A percentile compares a stretch with the other conserved stretches of the same genome.
phyloP scores from a whole-genome alignment of 2,113 vertebrate species.

The Heterotilapia buettikoferi region DNA sequence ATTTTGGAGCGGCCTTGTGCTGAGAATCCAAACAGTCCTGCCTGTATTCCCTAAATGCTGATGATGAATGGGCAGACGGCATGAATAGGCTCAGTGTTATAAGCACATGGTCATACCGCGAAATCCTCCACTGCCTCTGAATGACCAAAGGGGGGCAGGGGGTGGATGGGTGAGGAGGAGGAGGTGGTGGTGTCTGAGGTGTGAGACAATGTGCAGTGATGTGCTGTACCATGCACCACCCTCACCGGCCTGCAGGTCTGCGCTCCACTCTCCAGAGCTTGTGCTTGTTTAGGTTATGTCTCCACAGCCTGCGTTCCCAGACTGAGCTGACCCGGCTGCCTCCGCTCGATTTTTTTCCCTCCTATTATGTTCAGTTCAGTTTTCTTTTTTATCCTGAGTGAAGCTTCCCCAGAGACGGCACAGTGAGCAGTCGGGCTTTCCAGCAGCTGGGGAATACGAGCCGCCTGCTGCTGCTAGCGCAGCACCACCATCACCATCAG shows the following conservation, averaged over 20 bases:
- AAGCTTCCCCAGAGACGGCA: slow-evolving; percentile 3
- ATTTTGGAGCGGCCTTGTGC: slow-evolving; percentile 17
- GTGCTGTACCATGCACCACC: slow-evolving; percentile 6
- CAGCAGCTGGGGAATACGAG: neutral
- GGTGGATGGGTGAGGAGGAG: neutral
- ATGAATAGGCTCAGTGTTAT: slow-evolving; percentile 52
- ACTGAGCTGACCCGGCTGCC: slow-evolving; percentile 21
- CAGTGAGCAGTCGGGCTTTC: slow-evolving; percentile 23
- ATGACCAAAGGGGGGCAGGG: neutral
- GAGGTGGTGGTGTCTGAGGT: neutral
- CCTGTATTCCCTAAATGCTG: slow-evolving; percentile 37
- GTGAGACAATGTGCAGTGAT: neutral
- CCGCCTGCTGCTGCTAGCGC: neutral
- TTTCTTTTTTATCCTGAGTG: slow-evolving; percentile 1
- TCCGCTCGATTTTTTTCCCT: neutral
- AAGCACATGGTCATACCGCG: neutral
- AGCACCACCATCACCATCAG: neutral
- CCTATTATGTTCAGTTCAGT: neutral
- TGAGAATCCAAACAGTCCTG: slow-evolving; percentile 47
- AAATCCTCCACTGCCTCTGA: neutral
- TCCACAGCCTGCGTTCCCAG: slow-evolving; percentile 42
- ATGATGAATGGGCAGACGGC: slow-evolving; percentile 51
- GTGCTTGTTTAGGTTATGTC: slow-evolving; percentile 59
- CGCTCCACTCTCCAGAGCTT: slow-evolving; percentile 4
- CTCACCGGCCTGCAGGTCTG: neutral